These are phyloP conservation scores for Arrhopalites spinosus DNA, from an alignment of 2,888 invertebrate species.

Conservation along the genomic window DNA sequence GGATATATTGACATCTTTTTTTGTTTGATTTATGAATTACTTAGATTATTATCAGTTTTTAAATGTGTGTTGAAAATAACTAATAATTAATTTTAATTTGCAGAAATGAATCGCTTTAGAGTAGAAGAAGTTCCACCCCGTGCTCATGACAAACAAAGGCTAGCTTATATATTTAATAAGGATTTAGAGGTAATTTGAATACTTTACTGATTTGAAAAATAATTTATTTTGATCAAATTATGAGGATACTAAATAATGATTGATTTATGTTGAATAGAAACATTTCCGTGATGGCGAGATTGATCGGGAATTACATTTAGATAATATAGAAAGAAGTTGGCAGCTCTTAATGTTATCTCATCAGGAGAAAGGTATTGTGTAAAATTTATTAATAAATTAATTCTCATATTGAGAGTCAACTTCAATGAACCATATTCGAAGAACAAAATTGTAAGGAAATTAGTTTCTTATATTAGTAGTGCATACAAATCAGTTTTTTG, in stretches of 20 bases:
- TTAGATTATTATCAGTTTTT: too few species aligned
- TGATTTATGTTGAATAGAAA: constrained; percentile 64
- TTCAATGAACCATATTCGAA: too few species aligned
- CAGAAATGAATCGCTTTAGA: constrained; percentile 89
- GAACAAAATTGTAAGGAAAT: too few species aligned
- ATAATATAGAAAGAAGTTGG: constrained; percentile 87
- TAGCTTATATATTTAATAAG: constrained; percentile 82
- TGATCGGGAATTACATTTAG: constrained; percentile 85
- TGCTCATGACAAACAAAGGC: constrained; percentile 85
- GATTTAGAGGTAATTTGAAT: constrained; percentile 69
- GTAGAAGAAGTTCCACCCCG: constrained; percentile 91
- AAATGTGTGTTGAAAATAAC: too few species aligned
- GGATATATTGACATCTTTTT: too few species aligned
- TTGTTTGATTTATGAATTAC: too few species aligned
- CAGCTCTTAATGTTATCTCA: constrained; percentile 83
- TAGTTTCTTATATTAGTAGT: too few species aligned
- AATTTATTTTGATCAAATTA: neutral
- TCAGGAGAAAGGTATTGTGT: constrained; percentile 87
- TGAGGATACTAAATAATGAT: neutral
- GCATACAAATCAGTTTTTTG: too few species aligned
- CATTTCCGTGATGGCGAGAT: constrained; percentile 88
- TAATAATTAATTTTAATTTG: too few species aligned
- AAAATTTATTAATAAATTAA: too few species aligned
- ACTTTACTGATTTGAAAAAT: neutral
- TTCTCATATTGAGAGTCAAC: too few species aligned